A percentile compares a stretch with the other conserved stretches of the same genome.
Evolutionary conservation across 2,113 vertebrate genomes (phyloP).

Genomic region (Pantherophis guttatus): DNA sequence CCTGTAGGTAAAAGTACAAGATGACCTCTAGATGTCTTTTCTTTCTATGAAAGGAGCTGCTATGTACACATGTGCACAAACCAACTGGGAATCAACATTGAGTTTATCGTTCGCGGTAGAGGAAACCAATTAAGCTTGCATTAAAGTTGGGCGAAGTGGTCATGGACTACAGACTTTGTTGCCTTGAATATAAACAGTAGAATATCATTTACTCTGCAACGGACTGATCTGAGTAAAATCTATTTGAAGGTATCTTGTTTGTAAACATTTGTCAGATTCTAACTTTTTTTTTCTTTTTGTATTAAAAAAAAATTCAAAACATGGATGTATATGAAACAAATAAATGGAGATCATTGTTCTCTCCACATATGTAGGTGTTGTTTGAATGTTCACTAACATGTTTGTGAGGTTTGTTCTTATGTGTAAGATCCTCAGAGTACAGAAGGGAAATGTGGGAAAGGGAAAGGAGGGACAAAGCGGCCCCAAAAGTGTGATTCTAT

Average conservation of each 20-base stretch:
- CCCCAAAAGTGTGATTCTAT: background rate
- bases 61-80: slow-evolving; percentile 80
- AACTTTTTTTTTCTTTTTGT: slow-evolving; percentile 84
- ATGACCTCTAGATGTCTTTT: slow-evolving; percentile 81
- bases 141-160: slow-evolving; percentile 70
- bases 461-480: slow-evolving; percentile 10
- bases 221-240: slow-evolving; percentile 81
- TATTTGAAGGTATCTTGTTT: slow-evolving; percentile 95
- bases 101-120: slow-evolving; percentile 76
- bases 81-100: slow-evolving; percentile 78
- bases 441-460: slow-evolving; percentile 32
- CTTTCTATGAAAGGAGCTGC: slow-evolving; percentile 87
- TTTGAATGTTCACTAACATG: slow-evolving; percentile 66
- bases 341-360: slow-evolving; percentile 81
- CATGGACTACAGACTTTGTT: slow-evolving; percentile 74
- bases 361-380: slow-evolving; percentile 74
- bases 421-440: background rate
- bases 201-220: slow-evolving; percentile 78
- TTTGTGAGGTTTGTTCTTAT: slow-evolving; percentile 48
- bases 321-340: slow-evolving; percentile 86
- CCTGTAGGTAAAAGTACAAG: slow-evolving; percentile 81
- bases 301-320: slow-evolving; percentile 84
- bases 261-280: slow-evolving; percentile 91
- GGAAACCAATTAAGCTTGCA: slow-evolving; percentile 69
- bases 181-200: slow-evolving; percentile 74